A percentile compares a stretch with the other conserved stretches of the same genome.
Conservation (phyloP, 2,888 invertebrate species). For the Cephonodes hylas region DNA sequence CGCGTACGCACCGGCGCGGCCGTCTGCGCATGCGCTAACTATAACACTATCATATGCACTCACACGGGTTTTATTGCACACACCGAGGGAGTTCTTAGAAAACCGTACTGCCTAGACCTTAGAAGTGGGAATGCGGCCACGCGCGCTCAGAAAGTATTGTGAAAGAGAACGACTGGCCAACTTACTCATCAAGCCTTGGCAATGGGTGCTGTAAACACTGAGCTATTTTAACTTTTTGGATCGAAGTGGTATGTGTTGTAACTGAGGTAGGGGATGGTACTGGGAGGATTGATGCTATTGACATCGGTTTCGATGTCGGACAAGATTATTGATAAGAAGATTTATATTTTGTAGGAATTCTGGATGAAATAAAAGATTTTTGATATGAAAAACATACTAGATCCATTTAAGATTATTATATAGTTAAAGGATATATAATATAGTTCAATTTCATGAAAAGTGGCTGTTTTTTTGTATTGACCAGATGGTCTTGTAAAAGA, state of each 20-base stretch:
- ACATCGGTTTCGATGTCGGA: not conserved
- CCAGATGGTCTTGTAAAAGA: too few relatives aligned
- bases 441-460: too few relatives aligned
- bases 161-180: not conserved
- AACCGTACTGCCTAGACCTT: conserved; percentile 3
- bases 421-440: too few relatives aligned
- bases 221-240: not conserved
- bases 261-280: not conserved
- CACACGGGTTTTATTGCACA: not conserved
- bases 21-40: conserved; percentile 12
- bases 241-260: not conserved
- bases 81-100: not conserved
- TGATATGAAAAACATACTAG: too few relatives aligned
- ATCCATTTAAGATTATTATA: too few relatives aligned
- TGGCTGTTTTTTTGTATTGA: too few relatives aligned
- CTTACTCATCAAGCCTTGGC: conserved; percentile 1
- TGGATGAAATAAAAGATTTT: too few relatives aligned
- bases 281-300: not conserved
- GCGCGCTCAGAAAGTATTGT: conserved; percentile 1
- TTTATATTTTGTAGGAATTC: fast-evolving
- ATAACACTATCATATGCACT: conserved; percentile 10
- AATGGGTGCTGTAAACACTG: not conserved
- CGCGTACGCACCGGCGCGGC: conserved; percentile 18
- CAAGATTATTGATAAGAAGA: not conserved
- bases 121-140: conserved; percentile 1